Base-by-base conservation (phyloP, 2,888 invertebrate species). In the Schizotus pectinicornis region DNA sequence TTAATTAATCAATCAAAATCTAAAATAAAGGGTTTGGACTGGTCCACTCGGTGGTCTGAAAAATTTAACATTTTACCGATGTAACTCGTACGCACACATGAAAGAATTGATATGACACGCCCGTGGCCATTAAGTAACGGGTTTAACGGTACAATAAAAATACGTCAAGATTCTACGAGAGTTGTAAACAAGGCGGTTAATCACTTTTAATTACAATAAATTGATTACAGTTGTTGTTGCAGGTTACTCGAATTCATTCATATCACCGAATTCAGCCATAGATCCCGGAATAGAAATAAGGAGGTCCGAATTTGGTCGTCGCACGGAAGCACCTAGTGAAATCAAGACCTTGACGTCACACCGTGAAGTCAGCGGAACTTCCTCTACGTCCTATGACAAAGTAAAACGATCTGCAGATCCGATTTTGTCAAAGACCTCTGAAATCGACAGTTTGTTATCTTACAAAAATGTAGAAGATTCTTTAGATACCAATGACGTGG, bases 201-300 rank as follows among this genome's bases (percentile, higher is more conserved):
- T 30, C 38, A 54, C 46, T 39, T 54, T 54, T 54, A 54, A 54
- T 47, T 54, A 47, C 54, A 47, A 47, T 54, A 47, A 46, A 54
- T 47, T 54, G 47, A 54, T 54, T 54, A 32, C 82, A 85, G 85
- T 82, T 62, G 79, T 82, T 62, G 79, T 83, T 62, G 84, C 85
- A 66, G 72, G 77, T 9, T 84, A 83, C 74, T 82, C 85, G 38
- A 85, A 88, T 79, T 88, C 89, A 1, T 88, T 88, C 75, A 81
- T 88, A 57, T 89, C 89, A 64, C 89, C 89, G 64, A 88, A 87
- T 74, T 89, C 89, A 0, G 81, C 78, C 2, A 73, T 70, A 30
- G 67, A 76, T 45, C 49, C 45, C 12, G 59, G 51, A 11, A 34
- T 32, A 9, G 33, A 31, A 31, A 22, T 7, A 45, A 37, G 31